Evolutionary conservation across 2,113 vertebrate species (phyloP), one percentile per base, ranked within the genome.

Genomic region (Periophthalmus modestus): DNA sequence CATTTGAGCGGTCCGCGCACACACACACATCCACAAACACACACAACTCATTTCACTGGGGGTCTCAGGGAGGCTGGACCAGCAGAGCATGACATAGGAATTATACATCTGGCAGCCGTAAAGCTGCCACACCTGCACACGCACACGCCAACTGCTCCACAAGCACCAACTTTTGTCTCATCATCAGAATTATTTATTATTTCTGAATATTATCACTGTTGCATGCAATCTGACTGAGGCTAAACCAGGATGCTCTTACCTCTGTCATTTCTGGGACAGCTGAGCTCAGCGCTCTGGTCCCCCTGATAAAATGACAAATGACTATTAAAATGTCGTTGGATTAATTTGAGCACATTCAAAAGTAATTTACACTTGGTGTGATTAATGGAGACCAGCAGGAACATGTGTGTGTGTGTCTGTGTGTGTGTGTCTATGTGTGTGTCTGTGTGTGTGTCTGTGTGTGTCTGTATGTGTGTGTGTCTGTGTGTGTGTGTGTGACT

Each of bases 41-140:
- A 69, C 67, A 69, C 55, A 21, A 50, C 54, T 68, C 69, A 63
- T 86, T 90, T 88, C 85, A 87, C 78, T 85, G 88, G 86, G 88
- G 88, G 86, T 90, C 89, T 87, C 86, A 74, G 81, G 81, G 84
- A 89, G 89, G 88, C 85, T 85, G 87, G 74, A 88, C 75, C 82
- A 85, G 68, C 83, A 55, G 75, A 87, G 85, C 87, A 74, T 90
- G 91, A 88, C 86, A 84, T 90, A 85, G 86, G 88, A 91, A 91
- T 90, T 90, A 90, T 85, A 88, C 90, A 89, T 87, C 82, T 90
- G 85, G 80, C 86, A 89, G 86, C 82, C 86, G 85, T 87, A 92
- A 90, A 89, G 84, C 85, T 85, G 83, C 78, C 78, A 59, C 69
- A 62, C 66, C 11, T 81, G 65, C 70, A 66, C 71, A 68, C 54